Base-by-base conservation (phyloP, 2,888 invertebrate species). In the Apodemia duryi region DNA sequence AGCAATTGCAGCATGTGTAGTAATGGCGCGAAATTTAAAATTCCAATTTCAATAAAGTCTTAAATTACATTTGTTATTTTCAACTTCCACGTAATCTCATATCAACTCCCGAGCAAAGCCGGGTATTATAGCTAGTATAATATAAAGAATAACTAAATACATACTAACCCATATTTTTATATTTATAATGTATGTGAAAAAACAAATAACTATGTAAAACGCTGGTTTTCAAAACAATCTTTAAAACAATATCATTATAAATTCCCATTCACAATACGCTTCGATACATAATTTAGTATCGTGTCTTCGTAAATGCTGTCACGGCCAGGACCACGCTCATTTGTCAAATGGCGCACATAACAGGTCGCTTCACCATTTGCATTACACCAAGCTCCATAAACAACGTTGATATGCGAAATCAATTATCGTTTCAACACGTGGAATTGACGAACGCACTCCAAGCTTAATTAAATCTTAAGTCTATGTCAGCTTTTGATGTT, bases 401-500 rank as follows among this genome's bases (percentile, higher is more conserved):
- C 63, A 62, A 52, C 63, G 66, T 64, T 66, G 61, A 64, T 64
- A 66, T 66, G 66, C 63, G 64, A 66, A 66, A 66, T 61, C 66
- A 64, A 66, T 66, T 66, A 63, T 80, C 80, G 79, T 81, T 81
- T 79, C 76, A 74, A 71, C 75, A 77, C 78, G 10, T 32, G 32
- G 32, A 29, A 57, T 57, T 57, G 57, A 57, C 29, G 29, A 32
- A 11, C 32, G 54, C 29, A 29, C 29, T 57, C 29, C 28, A 28
- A 32, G 54, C 54, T 28, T 57, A 57, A 32, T 65, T 54, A 28
- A 51, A 65, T 65, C 61, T 65, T 65, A 65, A 60, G 52, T 65
- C 28, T 43, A 13, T 46, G 46, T 46, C 3, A 4, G 46, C 46
- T 46, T 46, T 46, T 46, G 46, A 46, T 46, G 46, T 46, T 46